Base-by-base conservation (phyloP, 2,888 invertebrate species). In the Apomyelois bistriatella region DNA sequence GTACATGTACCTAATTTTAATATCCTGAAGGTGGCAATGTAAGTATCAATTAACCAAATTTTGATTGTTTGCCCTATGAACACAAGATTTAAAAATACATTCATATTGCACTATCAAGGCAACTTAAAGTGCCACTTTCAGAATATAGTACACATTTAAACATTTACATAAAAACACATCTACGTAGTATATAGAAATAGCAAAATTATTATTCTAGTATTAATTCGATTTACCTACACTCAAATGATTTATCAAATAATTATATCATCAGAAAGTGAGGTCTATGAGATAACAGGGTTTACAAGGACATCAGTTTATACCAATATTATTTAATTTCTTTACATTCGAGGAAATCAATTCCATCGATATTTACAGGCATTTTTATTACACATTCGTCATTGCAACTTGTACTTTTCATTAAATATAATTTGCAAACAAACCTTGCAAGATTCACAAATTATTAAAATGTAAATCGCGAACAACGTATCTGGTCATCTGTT, bases 221-320 rank as follows among this genome's bases (percentile, higher is more conserved):
- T 37, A 58, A 54, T 56, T 57, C 52, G 58, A 51, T 58, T 54
- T 54, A 58, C 48, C 61, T 70, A 69, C 56, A 63, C 60, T 64
- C 63, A 65, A 48, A 58, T 60, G 61, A 62, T 57, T 64, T 65
- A 57, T 57, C 55, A 60, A 50, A 55, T 55, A 56, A 60, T 59
- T 56, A 52, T 54, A 55, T 37, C 55, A 56, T 56, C 12, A 64
- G 65, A 71, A 73, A 73, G 73, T 74, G 74, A 72, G 74, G 74
- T 71, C 72, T 59, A 53, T 66, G 62, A 56, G 50, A 53, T 54
- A 52, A 55, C 35, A 48, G 36, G 36, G 6, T 10, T 43, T 53
- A 35, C 43, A 54, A 57, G 52, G 51, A 53, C 48, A 40, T 22
- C n/a, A n/a, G n/a, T n/a, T n/a, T n/a, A n/a, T n/a, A n/a, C 12